Conservation (phyloP, 2,113 vertebrate species). For the Malurus cyaneus region DNA sequence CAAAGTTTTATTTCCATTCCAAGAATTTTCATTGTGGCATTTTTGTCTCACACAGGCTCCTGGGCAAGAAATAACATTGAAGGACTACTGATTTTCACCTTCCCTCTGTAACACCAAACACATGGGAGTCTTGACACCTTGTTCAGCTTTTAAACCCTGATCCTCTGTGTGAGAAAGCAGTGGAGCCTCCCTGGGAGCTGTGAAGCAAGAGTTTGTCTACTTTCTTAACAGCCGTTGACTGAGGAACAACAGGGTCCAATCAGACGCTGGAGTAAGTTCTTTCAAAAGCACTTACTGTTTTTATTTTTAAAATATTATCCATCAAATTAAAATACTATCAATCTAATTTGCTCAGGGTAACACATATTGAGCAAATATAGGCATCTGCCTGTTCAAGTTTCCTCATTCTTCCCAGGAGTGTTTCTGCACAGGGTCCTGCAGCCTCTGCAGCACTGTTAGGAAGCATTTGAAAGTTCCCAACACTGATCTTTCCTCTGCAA, state of each 20-base stretch:
- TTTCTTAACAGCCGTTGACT: not conserved
- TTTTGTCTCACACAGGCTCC: not conserved
- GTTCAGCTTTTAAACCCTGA: not conserved
- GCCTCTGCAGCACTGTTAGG: not conserved
- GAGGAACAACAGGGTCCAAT: not conserved
- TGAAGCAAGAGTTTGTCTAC: not conserved
- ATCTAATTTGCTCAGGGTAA: not conserved
- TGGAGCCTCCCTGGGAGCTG: not conserved
- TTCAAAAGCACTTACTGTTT: not conserved
- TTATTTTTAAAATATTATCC: not conserved
- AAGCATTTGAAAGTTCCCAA: not conserved
- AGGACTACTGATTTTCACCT: not conserved
- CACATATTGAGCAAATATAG: not conserved
- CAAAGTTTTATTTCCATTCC: not conserved
- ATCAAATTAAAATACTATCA: not conserved
- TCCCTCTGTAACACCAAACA: not conserved
- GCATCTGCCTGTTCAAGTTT: not conserved
- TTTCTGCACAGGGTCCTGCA: not conserved
- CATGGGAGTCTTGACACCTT: not conserved
- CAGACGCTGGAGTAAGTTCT: not conserved
- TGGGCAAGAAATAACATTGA: not conserved
- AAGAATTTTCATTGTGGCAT: not conserved
- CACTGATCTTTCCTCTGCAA: not conserved
- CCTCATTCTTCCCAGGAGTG: not conserved
- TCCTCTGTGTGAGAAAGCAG: accelerated